Base-by-base conservation (phyloP, 2,113 vertebrate species). In the Hippolais icterina region DNA sequence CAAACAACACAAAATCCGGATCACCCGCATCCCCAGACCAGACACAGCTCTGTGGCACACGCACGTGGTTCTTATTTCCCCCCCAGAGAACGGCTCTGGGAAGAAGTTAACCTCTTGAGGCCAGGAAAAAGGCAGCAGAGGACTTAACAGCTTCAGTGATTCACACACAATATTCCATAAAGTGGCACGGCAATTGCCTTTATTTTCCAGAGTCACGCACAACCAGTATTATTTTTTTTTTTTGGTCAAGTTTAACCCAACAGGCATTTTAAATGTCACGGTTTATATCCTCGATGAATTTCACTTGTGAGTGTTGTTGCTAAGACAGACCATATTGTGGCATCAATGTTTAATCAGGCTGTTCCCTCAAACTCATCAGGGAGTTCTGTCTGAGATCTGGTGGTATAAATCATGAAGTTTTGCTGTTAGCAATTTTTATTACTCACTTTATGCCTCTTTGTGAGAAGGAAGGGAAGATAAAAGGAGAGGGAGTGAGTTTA, bases 311-410 rank as follows among this genome's bases (percentile, higher is more conserved):
- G 37, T 86, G 94, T 78, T 90, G 87, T 87, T 95, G 83, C 92
- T 97, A 89, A 93, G 93, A 78, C 65, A 90, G 93, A 88, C 69
- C 93, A 95, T 96, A 95, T 89, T 95, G 94, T 79, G 89, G 89
- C 93, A 96, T 95, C 96, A 96, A 92, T 96, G 94, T 95, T 96
- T 97, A 97, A 97, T 94, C 92, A 93, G 72, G 69, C 92, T 39
- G 18, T 71, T 94, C 93, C 83, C 72, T 96, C 64, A 28, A 87
- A 87, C 94, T 78, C 96, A 92, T 46, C 76, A 47, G 92, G 95
- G 95, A 94, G 76, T 41, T 96, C 64, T 66, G 87, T 68, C 59
- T 81, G 85, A 86, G 94, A 81, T 83, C 85, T 86, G 79, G 79
- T 1, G 8, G 49, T 71, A 56, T 94, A 95, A 94, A 96, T 90